phyloP scores from a whole-genome alignment of 2,113 vertebrate species.

The Grammomys surdaster region DNA sequence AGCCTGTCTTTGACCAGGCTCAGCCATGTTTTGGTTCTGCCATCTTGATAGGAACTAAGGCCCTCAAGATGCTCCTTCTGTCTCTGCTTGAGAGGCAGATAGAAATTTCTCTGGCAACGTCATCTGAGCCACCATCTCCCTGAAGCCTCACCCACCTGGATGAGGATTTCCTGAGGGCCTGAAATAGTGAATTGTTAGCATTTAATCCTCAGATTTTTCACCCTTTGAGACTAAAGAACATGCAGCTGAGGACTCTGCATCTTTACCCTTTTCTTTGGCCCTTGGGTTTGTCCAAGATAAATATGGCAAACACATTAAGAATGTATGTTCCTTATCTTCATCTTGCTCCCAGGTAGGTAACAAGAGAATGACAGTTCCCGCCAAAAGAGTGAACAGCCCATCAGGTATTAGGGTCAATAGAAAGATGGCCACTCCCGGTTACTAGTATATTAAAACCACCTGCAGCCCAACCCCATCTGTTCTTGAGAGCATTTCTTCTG shows the following conservation, averaged over 20 bases:
- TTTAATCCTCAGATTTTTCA: background rate
- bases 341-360: background rate
- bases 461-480: background rate
- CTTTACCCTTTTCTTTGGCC: background rate
- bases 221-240: background rate
- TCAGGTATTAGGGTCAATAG: background rate
- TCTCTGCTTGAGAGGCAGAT: background rate
- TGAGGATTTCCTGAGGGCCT: background rate
- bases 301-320: background rate
- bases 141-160: background rate
- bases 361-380: background rate
- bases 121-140: background rate
- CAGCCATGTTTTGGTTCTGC: background rate
- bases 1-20: background rate
- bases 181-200: background rate
- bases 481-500: background rate
- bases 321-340: background rate
- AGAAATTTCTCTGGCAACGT: background rate
- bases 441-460: background rate
- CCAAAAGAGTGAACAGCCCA: too few relatives aligned
- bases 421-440: background rate
- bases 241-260: background rate
- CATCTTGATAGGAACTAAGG: background rate
- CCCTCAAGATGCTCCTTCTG: background rate
- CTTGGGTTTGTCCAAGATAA: constrained; percentile 8